Conservation (phyloP, 2,113 vertebrate genomes). For the Propithecus coquereli region DNA sequence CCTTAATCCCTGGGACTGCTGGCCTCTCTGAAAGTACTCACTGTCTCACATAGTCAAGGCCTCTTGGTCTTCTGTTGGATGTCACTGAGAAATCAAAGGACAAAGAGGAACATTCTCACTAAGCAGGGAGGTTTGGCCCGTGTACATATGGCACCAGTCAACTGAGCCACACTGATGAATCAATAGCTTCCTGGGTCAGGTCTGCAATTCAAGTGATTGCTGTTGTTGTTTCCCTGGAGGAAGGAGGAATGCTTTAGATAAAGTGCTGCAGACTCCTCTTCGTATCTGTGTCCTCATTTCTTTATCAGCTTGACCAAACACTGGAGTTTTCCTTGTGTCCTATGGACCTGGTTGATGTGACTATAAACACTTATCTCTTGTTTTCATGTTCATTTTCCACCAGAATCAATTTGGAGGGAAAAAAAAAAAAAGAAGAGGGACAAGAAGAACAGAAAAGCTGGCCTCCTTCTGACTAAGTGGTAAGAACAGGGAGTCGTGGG, state of each 20-base stretch:
- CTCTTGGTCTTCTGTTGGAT: not conserved
- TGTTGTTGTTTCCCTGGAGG: not conserved
- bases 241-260: not conserved
- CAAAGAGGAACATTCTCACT: not conserved
- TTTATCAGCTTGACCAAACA: not conserved
- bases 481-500: not conserved
- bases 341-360: not conserved
- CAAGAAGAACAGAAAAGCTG: not conserved
- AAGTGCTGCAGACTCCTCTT: not conserved
- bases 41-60: not conserved
- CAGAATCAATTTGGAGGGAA: not conserved
- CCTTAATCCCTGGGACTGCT: not conserved
- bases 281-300: not conserved
- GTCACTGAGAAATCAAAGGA: not conserved
- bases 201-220: not conserved
- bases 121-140: too few relatives aligned
- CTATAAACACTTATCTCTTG: not conserved
- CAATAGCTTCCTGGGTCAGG: not conserved
- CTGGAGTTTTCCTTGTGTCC: not conserved
- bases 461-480: not conserved
- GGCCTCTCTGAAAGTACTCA: not conserved
- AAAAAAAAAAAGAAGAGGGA: not conserved
- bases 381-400: not conserved
- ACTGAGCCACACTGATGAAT: not conserved
- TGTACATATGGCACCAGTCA: rapidly evolving